Base-by-base conservation (phyloP, 2,113 vertebrate species). In the Phylloscopus trochilus region DNA sequence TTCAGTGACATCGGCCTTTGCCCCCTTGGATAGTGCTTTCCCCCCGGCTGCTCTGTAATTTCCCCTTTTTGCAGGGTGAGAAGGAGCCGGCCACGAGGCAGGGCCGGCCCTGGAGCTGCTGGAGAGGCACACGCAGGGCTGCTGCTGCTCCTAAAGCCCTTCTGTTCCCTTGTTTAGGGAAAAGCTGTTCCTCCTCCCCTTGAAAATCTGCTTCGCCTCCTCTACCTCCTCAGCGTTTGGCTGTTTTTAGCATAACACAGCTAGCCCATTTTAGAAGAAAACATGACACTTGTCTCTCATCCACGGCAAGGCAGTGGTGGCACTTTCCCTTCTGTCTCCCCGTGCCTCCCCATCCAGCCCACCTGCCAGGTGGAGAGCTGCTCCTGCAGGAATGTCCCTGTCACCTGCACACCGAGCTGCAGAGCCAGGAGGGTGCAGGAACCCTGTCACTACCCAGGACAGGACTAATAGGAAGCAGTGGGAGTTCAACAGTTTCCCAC, bases 171-270 rank as follows among this genome's bases (percentile, higher is more conserved):
- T 16, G 1, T 76, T 58, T 75, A 79, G 37, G 51, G 62, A 84
- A 95, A 89, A 97, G 76, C 92, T 87, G 58, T 76, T 95, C 62
- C 53, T 76, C 60, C 66, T 81, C 87, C 67, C 90, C 87, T 90
- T 18, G 81, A 92, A 89, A 92, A 93, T 52, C 89, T 87, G 94
- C 67, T 96, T 91, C 31, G 23, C 89, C 95, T 84, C 83, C 63
- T 77, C 86, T 90, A 43, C 73, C 89, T 80, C 84, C 93, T 86
- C 94, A 87, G 9, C 74, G 4, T 81, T 92, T 23, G 70, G 44
- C 84, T 87, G 73, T 44, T 91, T 93, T 94, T 87, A 83, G 87
- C 87, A 35, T 21, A 77, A 62, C 66, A 26, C n/a, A 43, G 67
- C 77, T 41, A 91, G 35, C 59, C 72, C 30, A 4, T 78, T 92